These are phyloP conservation scores for Rugalucina vietnamica DNA, from an alignment of 2,888 invertebrate species.

Conservation along the genomic window DNA sequence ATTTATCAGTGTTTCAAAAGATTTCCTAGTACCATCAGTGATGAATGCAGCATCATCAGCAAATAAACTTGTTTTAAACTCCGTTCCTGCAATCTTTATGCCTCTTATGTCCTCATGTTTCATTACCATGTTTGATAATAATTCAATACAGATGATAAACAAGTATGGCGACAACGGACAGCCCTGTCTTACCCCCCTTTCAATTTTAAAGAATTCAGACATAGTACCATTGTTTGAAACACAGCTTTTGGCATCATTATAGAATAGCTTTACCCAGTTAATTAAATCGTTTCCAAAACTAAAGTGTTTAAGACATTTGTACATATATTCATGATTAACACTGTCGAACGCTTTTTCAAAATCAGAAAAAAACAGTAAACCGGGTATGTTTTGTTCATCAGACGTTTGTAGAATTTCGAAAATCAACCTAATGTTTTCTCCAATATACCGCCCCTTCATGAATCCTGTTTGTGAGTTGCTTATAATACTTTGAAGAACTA, in stretches of 20 bases:
- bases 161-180: background rate
- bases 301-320: background rate
- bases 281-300: background rate
- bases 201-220: background rate
- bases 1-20: too few relatives aligned
- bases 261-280: background rate
- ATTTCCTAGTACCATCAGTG: too few relatives aligned
- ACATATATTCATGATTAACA: background rate
- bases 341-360: conserved; percentile 13
- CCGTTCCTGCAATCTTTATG: background rate
- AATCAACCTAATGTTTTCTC: background rate
- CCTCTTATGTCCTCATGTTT: background rate
- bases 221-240: background rate
- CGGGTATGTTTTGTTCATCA: background rate
- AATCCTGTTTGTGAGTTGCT: conserved; percentile 4
- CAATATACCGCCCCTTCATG: background rate
- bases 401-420: background rate
- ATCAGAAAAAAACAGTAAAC: background rate
- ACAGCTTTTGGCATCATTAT: background rate
- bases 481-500: background rate
- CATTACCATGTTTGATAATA: background rate
- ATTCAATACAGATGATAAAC: background rate
- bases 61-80: background rate
- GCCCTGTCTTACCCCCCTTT: background rate
- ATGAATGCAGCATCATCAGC: background rate